These are phyloP conservation scores for Latrodectus hesperus DNA, from an alignment of 2,888 invertebrate species.

Conservation along the genomic window DNA sequence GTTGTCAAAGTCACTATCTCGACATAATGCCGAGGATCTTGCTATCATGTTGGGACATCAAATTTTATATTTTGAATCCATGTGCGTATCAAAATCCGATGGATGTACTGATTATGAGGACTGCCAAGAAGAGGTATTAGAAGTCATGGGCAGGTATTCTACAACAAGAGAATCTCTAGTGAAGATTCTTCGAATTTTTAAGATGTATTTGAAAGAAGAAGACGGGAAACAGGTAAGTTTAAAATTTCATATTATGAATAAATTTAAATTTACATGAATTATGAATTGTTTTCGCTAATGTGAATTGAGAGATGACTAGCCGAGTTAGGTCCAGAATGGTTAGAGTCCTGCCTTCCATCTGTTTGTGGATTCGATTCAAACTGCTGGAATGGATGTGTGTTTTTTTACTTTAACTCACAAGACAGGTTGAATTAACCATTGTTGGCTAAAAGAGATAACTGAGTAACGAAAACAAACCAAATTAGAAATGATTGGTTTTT, in stretches of 20 bases:
- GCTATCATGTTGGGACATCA: slow-evolving; percentile 35
- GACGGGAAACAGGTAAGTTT: slow-evolving; percentile 13
- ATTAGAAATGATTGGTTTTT: too few species aligned
- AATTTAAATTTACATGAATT: too few species aligned
- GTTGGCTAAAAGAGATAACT: too few species aligned
- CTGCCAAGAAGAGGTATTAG: slow-evolving; percentile 33
- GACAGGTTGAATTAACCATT: too few species aligned
- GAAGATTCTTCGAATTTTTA: slow-evolving; percentile 48
- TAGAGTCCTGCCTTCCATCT: too few species aligned
- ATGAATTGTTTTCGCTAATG: too few species aligned
- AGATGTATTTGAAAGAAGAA: slow-evolving; percentile 41
- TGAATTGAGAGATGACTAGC: too few species aligned
- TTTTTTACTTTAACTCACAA: too few species aligned
- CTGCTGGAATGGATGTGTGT: too few species aligned
- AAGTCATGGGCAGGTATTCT: slow-evolving; percentile 22
- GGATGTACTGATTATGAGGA: slow-evolving; percentile 26
- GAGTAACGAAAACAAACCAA: too few species aligned
- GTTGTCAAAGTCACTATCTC: slow-evolving; percentile 18
- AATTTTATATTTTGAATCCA: slow-evolving; percentile 46
- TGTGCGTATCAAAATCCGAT: slow-evolving; percentile 19
- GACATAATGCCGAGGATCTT: slow-evolving; percentile 29
- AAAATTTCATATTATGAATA: not conserved
- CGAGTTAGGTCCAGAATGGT: too few species aligned
- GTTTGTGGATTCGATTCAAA: too few species aligned
- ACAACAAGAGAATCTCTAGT: slow-evolving; percentile 32